Percentiles rank a stretch among this genome's conserved stretches.
Evolutionary conservation across 1,140 invertebrate genomes (phyloP).

Genomic region (Patella vulgata): DNA sequence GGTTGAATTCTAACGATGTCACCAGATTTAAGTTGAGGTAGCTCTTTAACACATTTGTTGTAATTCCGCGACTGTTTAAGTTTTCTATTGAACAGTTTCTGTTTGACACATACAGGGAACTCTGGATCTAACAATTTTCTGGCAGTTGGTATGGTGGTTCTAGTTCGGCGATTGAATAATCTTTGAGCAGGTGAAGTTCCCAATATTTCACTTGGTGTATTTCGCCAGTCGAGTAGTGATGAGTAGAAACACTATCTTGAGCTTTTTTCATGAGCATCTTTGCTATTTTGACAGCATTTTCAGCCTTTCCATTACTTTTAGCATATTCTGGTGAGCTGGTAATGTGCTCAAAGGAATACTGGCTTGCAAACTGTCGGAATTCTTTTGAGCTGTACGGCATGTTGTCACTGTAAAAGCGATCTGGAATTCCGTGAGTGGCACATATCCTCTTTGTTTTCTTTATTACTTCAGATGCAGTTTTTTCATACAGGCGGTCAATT

Average conservation of each 20-base stretch:
- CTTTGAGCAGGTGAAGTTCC: slow-evolving; percentile 18
- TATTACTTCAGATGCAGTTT: slow-evolving; percentile 25
- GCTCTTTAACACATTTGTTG: too few relatives aligned
- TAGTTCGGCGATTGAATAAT: slow-evolving; percentile 23
- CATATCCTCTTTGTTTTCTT: slow-evolving; percentile 32
- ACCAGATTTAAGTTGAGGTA: slow-evolving; percentile 11
- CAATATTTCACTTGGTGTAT: slow-evolving; percentile 29
- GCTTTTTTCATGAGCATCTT: slow-evolving; percentile 36
- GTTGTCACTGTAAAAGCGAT: slow-evolving; percentile 38
- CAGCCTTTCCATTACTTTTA: slow-evolving; percentile 34
- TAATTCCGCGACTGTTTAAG: too few relatives aligned
- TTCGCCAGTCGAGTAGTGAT: slow-evolving; percentile 33
- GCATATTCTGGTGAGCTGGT: slow-evolving; percentile 30
- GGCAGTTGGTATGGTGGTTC: slow-evolving; percentile 25
- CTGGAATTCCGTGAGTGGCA: slow-evolving; percentile 36
- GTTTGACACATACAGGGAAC: too few relatives aligned
- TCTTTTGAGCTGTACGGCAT: slow-evolving; percentile 40
- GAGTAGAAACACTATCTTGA: slow-evolving; percentile 22
- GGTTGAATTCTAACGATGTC: slow-evolving; percentile 21
- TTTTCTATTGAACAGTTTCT: too few relatives aligned
- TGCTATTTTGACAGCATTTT: slow-evolving; percentile 33
- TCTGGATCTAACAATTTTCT: too few relatives aligned
- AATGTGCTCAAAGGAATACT: slow-evolving; percentile 34
- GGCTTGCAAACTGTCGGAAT: slow-evolving; percentile 34
- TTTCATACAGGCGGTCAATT: slow-evolving; percentile 12